These are phyloP conservation scores for Silurus aristotelis DNA, from an alignment of 2,797 vertebrate genomes.

Conservation along the genomic window DNA sequence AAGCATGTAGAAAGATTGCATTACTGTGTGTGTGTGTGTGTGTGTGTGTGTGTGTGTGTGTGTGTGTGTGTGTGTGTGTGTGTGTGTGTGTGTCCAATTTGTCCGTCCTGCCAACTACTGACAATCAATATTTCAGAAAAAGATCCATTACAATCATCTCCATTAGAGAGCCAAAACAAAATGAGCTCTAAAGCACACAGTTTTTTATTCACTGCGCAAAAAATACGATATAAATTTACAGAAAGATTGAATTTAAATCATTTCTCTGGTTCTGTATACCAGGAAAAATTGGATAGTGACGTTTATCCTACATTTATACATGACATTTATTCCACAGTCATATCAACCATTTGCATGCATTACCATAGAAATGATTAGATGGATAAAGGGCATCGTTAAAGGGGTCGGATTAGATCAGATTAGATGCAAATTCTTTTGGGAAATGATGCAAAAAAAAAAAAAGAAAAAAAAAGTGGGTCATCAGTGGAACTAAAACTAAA, in stretches of 20 bases:
- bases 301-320: conserved; percentile 1
- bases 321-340: neutral
- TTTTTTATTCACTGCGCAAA: neutral
- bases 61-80: neutral
- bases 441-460: neutral
- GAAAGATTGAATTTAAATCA: neutral
- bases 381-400: neutral
- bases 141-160: neutral
- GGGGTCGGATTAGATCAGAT: conserved; percentile 22
- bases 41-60: neutral
- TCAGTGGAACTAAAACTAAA: neutral
- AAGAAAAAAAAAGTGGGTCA: neutral
- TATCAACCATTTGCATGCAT: neutral
- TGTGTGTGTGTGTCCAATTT: neutral
- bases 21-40: neutral
- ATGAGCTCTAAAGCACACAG: neutral
- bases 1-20: neutral
- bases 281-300: neutral
- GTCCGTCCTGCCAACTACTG: neutral
- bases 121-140: conserved; percentile 6
- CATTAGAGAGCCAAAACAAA: conserved; percentile 2
- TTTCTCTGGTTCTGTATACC: neutral
- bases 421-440: neutral
- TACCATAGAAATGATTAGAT: conserved; percentile 21
- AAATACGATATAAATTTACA: neutral